phyloP scores from a whole-genome alignment of 2,113 vertebrate species.

The Platycercus adscitus region DNA sequence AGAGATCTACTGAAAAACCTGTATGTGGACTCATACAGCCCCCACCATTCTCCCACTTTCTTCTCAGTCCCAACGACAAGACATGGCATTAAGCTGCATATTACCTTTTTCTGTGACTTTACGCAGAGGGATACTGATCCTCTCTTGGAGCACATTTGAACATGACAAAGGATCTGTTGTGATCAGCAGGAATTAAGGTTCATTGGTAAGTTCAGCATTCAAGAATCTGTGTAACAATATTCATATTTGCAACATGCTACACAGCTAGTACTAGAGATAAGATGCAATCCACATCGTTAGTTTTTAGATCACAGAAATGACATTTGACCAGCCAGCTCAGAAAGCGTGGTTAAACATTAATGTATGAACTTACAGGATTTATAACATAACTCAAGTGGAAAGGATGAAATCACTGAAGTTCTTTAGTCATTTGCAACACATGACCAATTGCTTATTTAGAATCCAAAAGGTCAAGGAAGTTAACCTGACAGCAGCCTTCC shows the following conservation, averaged over 20 bases:
- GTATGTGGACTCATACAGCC: background rate
- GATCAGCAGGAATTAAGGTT: background rate
- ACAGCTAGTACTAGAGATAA: background rate
- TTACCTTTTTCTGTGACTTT: background rate
- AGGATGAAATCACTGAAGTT: background rate
- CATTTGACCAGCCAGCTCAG: background rate
- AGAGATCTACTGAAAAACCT: background rate
- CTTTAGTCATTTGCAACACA: background rate
- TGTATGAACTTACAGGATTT: background rate
- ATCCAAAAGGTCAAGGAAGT: background rate
- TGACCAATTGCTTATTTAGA: background rate
- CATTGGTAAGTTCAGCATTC: background rate
- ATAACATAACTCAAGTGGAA: background rate
- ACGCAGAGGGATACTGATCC: background rate
- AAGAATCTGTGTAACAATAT: background rate
- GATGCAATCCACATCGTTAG: background rate
- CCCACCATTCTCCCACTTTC: background rate
- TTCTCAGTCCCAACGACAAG: background rate
- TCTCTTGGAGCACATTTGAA: background rate
- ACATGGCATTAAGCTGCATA: background rate
- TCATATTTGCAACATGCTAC: background rate
- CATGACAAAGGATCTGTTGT: background rate
- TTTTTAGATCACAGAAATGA: background rate
- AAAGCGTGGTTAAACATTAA: constrained; percentile 5
- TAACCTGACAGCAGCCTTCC: background rate